Conservation (phyloP, 2,888 invertebrate genomes). For the Tinea semifulvella region DNA sequence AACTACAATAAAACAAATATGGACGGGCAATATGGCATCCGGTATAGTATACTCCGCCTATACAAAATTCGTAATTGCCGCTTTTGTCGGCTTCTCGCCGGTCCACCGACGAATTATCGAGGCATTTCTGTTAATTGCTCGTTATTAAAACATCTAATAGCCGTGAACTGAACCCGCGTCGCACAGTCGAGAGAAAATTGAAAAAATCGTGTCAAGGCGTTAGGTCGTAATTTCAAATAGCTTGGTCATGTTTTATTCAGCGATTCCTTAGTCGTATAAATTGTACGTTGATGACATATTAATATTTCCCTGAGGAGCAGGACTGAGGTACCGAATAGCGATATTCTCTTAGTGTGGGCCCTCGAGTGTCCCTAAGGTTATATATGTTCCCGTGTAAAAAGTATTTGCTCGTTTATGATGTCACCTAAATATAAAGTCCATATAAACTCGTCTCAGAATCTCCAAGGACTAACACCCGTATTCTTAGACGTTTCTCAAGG, state of each 20-base stretch:
- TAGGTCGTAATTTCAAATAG: constrained; percentile 4
- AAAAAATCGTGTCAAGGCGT: constrained; percentile 15
- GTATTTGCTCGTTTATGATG: not conserved
- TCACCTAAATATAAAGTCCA: constrained; percentile 4
- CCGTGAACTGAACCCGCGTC: constrained; percentile 15
- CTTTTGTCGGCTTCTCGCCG: constrained; percentile 21
- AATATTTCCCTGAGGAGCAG: not conserved
- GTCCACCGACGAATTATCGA: constrained; percentile 22
- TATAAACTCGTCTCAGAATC: constrained; percentile 1
- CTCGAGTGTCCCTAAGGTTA: constrained; percentile 6
- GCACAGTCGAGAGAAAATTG: constrained; percentile 13
- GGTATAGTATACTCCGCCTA: constrained; percentile 1
- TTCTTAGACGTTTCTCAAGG: too few species aligned
- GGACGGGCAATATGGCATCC: constrained; percentile 15
- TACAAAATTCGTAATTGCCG: constrained; percentile 14
- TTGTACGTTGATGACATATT: constrained; percentile 8
- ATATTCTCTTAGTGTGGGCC: not conserved
- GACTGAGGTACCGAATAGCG: not conserved
- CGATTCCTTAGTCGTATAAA: constrained; percentile 8
- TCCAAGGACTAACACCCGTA: too few species aligned
- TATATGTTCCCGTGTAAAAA: not conserved
- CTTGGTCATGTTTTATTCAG: constrained; percentile 8
- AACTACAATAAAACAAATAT: constrained; percentile 16
- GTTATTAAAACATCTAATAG: constrained; percentile 26
- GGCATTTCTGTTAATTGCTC: constrained; percentile 28